Conservation (phyloP, 1,140 invertebrate species). For the Euura saliciscinereae region DNA sequence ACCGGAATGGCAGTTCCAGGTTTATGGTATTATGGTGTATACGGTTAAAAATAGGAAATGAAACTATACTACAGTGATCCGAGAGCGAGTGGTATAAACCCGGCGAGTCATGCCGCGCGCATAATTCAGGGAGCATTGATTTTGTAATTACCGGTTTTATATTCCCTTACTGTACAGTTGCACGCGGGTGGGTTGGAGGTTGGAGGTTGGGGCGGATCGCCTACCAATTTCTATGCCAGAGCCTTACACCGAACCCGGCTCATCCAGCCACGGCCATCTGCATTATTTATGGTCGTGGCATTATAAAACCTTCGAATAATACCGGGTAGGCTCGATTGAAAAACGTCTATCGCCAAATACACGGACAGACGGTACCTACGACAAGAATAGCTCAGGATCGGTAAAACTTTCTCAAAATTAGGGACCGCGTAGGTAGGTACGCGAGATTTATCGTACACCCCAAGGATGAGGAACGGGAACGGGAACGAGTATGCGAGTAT, state of each 20-base stretch:
- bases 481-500: background rate
- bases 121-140: slow-evolving; percentile 11
- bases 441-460: no score
- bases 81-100: background rate
- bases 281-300: background rate
- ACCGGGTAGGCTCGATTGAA: background rate
- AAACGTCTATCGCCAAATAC: background rate
- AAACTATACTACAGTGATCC: no score
- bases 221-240: no score
- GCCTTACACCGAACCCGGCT: background rate
- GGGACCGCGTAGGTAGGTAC: no score
- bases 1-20: no score
- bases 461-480: background rate
- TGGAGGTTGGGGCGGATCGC: no score
- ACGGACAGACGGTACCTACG: background rate
- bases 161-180: slow-evolving; percentile 2
- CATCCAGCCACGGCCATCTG: background rate
- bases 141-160: slow-evolving; percentile 11
- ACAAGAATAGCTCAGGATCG: no score
- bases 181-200: background rate
- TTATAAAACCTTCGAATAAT: slow-evolving; percentile 1
- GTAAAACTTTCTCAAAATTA: no score
- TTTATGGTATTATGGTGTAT: no score
- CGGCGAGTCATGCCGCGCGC: background rate
- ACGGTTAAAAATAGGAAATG: no score